phyloP scores from a whole-genome alignment of 2,113 vertebrate species.

The Athene cunicularia region DNA sequence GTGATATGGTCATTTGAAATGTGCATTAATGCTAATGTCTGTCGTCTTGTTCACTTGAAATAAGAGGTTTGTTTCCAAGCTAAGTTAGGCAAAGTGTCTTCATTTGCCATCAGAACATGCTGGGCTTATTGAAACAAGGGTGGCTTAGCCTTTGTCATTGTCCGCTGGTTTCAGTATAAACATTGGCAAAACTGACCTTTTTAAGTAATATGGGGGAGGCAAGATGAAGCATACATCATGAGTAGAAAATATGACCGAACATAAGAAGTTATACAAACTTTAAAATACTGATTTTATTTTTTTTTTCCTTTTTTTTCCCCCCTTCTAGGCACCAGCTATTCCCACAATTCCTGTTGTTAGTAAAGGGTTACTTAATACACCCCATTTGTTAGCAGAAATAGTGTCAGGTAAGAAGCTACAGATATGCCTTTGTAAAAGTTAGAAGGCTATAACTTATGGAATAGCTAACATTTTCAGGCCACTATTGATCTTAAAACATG shows the following conservation, averaged over 20 bases:
- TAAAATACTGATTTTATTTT: background rate
- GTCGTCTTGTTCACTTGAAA: background rate
- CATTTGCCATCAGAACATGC: background rate
- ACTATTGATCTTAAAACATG: background rate
- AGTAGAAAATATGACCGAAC: background rate
- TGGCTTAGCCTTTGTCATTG: background rate
- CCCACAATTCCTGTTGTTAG: slow-evolving; percentile 65
- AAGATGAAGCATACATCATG: background rate
- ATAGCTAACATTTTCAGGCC: background rate
- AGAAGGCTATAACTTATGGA: rapidly evolving
- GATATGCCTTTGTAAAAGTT: background rate
- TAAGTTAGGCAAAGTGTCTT: background rate
- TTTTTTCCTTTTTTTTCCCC: background rate
- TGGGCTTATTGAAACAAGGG: background rate
- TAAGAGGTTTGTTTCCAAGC: background rate
- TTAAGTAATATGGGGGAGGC: background rate
- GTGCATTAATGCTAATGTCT: background rate
- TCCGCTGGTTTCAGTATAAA: background rate
- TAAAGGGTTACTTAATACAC: slow-evolving; percentile 56
- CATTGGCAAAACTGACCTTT: background rate
- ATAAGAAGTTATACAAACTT: background rate
- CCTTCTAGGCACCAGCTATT: slow-evolving; percentile 69
- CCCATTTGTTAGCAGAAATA: slow-evolving; percentile 73
- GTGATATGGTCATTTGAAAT: background rate
- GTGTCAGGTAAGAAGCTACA: slow-evolving; percentile 81